Percentiles rank a stretch among this genome's conserved stretches.
These are phyloP conservation scores for Rhabdornis inornatus DNA, from an alignment of 2,113 vertebrate genomes.

Conservation along the genomic window DNA sequence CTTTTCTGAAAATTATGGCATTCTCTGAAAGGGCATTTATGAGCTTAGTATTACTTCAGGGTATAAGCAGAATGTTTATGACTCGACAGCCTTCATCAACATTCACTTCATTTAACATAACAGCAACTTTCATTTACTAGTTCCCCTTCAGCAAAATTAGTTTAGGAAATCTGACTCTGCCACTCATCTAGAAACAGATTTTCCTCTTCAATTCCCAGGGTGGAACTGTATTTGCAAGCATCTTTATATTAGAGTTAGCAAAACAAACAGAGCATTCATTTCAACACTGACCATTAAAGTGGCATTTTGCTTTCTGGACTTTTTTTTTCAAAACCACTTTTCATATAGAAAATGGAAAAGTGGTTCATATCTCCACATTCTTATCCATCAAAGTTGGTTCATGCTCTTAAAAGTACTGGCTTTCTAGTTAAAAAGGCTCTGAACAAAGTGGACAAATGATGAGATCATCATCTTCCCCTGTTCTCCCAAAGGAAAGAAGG, in stretches of 20 bases:
- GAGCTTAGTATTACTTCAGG: constrained; percentile 36
- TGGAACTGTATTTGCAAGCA: constrained; percentile 1
- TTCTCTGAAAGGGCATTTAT: constrained; percentile 58
- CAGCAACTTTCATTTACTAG: constrained; percentile 49
- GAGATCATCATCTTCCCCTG: neutral
- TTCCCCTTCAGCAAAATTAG: constrained; percentile 49
- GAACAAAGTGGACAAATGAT: neutral
- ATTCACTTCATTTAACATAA: constrained; percentile 33
- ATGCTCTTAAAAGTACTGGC: neutral
- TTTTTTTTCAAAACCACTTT: neutral
- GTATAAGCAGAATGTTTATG: constrained; percentile 51
- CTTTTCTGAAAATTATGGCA: constrained; percentile 38
- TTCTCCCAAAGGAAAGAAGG: neutral
- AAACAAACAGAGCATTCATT: neutral
- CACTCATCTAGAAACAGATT: constrained; percentile 41
- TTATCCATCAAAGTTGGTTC: neutral
- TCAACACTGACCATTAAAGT: neutral
- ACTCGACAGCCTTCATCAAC: constrained; percentile 40
- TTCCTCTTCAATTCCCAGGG: neutral
- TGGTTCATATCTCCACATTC: neutral
- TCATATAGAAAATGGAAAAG: neutral
- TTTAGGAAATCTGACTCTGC: constrained; percentile 54
- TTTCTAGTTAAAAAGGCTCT: neutral
- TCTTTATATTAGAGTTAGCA: neutral
- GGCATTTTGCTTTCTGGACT: neutral